Conservation (phyloP, 2,113 vertebrate species). For the Mesoclemmys tuberculata region DNA sequence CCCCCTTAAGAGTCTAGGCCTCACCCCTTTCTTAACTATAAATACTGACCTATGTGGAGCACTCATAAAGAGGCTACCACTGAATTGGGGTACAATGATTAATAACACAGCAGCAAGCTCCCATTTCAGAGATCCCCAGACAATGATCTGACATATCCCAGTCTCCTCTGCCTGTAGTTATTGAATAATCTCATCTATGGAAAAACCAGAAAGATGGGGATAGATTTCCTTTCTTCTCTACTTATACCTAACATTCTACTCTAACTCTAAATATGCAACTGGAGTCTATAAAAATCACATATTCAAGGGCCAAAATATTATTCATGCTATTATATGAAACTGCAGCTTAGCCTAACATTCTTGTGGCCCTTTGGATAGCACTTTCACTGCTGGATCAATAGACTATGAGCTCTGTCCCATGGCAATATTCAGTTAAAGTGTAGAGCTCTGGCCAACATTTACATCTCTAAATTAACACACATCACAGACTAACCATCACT, state of each 20-base stretch:
- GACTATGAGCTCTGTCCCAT: neutral
- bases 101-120: neutral
- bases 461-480: constrained; percentile 44
- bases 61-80: fast-evolving
- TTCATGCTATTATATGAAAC: neutral
- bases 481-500: constrained; percentile 23
- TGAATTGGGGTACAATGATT: neutral
- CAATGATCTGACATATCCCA: neutral
- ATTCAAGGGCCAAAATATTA: neutral
- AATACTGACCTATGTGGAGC: neutral
- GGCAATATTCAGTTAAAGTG: constrained; percentile 35
- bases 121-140: neutral
- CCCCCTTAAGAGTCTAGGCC: neutral
- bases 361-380: neutral
- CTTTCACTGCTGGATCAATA: neutral
- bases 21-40: neutral
- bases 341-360: neutral
- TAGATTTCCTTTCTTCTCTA: neutral
- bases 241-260: neutral
- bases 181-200: neutral
- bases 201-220: neutral
- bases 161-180: neutral
- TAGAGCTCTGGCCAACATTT: constrained; percentile 29
- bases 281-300: neutral
- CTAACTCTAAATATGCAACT: neutral